phyloP scores from a whole-genome alignment of 1,140 invertebrate genomes.

The Phymastichus coffea region DNA sequence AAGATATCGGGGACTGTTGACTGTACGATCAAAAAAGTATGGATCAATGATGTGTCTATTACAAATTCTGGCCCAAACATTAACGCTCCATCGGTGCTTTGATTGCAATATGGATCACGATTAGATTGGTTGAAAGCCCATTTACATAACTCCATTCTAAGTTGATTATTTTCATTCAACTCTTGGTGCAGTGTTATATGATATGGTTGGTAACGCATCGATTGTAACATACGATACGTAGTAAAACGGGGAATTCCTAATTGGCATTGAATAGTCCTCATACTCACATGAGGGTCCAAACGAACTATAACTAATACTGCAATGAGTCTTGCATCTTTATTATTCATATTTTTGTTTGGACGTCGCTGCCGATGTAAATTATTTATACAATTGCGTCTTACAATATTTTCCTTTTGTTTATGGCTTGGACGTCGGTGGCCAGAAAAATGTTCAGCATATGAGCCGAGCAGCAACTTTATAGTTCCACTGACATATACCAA shows the following conservation, averaged over 20 bases:
- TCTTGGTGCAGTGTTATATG: neutral
- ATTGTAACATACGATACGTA: neutral
- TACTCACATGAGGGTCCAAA: neutral
- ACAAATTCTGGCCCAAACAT: slow-evolving; percentile 32
- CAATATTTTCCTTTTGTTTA: too few species aligned
- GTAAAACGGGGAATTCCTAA: neutral
- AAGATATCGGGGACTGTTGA: too few species aligned
- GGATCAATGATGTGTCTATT: slow-evolving; percentile 25
- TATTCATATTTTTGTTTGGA: too few species aligned
- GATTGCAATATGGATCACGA: neutral
- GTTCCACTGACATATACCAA: too few species aligned
- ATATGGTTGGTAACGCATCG: neutral
- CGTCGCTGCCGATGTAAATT: too few species aligned
- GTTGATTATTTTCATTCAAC: slow-evolving; percentile 24
- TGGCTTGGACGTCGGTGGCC: too few species aligned
- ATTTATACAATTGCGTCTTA: too few species aligned
- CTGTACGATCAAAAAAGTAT: too few species aligned
- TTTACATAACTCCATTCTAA: slow-evolving; percentile 7
- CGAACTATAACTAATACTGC: neutral
- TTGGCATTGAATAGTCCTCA: neutral
- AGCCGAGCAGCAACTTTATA: too few species aligned
- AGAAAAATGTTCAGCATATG: too few species aligned
- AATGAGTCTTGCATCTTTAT: too few species aligned
- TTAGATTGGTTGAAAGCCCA: slow-evolving; percentile 14
- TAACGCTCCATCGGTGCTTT: slow-evolving; percentile 29